Conservation (phyloP, 1,140 invertebrate species). For the Myzus persicae region DNA sequence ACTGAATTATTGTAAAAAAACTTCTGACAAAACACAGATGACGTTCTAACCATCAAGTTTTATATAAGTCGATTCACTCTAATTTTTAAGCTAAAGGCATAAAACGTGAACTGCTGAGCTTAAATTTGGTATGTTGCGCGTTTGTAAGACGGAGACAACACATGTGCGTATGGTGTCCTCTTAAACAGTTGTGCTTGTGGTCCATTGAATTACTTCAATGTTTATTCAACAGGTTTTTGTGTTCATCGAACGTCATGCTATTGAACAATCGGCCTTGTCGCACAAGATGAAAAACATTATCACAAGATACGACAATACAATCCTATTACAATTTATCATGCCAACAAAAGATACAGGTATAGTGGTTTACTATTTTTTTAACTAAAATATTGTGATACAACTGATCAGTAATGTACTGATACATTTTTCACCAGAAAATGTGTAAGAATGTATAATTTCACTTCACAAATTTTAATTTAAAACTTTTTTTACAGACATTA, state of each 20-base stretch:
- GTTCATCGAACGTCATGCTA: constrained; percentile 37
- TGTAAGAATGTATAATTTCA: neutral
- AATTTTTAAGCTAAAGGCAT: too few species aligned
- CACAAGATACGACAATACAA: constrained; percentile 42
- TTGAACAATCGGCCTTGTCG: neutral
- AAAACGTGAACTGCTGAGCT: too few species aligned
- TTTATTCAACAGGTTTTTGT: constrained; percentile 38
- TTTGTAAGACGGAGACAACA: too few species aligned
- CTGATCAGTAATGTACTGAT: neutral
- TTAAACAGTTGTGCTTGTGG: neutral
- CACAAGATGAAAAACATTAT: constrained; percentile 46
- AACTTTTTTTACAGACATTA: neutral
- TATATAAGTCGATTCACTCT: too few species aligned
- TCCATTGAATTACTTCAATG: neutral
- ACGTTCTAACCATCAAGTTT: too few species aligned
- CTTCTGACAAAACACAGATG: too few species aligned
- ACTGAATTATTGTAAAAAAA: too few species aligned
- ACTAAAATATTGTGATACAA: neutral
- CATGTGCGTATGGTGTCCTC: too few species aligned
- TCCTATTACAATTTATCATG: constrained; percentile 37
- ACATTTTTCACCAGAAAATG: neutral
- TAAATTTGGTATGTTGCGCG: too few species aligned
- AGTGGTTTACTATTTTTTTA: neutral
- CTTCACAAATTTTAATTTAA: neutral
- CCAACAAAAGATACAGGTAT: constrained; percentile 47